Conservation (phyloP, 2,113 vertebrate genomes). For the Crypturellus undulatus region DNA sequence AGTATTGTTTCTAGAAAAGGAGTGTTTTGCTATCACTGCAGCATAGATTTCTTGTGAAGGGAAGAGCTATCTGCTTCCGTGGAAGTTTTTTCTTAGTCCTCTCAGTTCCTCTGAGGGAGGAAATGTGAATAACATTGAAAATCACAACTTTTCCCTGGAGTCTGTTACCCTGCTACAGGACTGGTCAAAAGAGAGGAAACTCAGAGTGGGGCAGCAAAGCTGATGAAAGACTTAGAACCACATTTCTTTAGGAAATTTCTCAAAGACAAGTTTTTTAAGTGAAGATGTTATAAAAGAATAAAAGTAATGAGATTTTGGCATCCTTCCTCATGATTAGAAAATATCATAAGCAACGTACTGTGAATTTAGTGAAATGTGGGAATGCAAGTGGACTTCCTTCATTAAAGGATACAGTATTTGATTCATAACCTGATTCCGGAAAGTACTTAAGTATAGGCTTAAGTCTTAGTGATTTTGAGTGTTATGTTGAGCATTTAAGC, state of each 20-base stretch:
- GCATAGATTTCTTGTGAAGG: not conserved
- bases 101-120: not conserved
- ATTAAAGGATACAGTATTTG: not conserved
- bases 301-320: not conserved
- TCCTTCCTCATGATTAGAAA: not conserved
- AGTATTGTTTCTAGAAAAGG: not conserved
- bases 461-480: not conserved
- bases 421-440: not conserved
- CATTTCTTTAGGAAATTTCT: not conserved
- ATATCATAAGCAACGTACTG: not conserved
- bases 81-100: not conserved
- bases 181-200: not conserved
- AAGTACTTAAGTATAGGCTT: not conserved
- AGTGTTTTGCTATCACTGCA: not conserved
- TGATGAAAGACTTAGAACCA: not conserved
- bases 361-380: not conserved
- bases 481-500: not conserved
- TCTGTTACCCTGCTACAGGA: not conserved
- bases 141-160: not conserved
- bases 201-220: not conserved
- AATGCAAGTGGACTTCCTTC: slow-evolving; percentile 6
- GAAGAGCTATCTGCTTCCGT: not conserved
- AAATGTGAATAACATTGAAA: not conserved
- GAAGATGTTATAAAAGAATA: not conserved
- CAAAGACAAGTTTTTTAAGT: not conserved